Evolutionary conservation across 1,140 invertebrate genomes (phyloP), one percentile per base, ranked within the genome.

Genomic region (Eumaeus atala): DNA sequence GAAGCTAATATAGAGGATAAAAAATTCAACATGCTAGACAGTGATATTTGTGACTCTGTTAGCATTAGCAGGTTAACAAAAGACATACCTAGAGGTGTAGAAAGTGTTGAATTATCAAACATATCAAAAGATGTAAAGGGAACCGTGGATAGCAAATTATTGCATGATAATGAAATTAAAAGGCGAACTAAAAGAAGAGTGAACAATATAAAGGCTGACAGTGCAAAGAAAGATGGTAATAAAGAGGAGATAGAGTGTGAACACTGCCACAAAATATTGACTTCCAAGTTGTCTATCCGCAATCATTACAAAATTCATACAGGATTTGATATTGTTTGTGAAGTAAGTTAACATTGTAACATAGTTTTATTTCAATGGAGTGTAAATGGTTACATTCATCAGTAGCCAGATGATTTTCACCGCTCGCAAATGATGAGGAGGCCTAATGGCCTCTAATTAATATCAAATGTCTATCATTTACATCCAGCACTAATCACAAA

Each of bases 291-390:
- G 37, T 83, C 77, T 3, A 54, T 83, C 17, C 54, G 77, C 9
- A 85, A 82, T 56, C 82, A 85, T 76, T 80, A 81, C 55, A 85
- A 85, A 37, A 85, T 83, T 40, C 82, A 85, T 44, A 85, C 82
- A 0, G 82, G 82, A 1, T 83, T 83, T 66, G 75, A 85, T 69
- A 67, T 83, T 11, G 77, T 85, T 48, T 85, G 82, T 59, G 79
- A 85, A 72, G 81, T 81, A 49, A 63, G 64, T 56, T n/a, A 28
- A 28, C 2, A 28, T 28, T 3, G 21, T 6, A 28, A 6, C 21
- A 28, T 3, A 3, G 2, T 28, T 28, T 28, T 28, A 28, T 28
- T 28, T 28, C 6, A 28, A 28, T 28, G 21, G 2, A 28, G 2
- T 6, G 6, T 28, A 28, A 28, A 28, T 6, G 21, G 6, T 2